Evolutionary conservation across 92 coral and sea anemone species (phyloP), one percentile per base, ranked within the genome.

Genomic region (Muricea muricata): DNA sequence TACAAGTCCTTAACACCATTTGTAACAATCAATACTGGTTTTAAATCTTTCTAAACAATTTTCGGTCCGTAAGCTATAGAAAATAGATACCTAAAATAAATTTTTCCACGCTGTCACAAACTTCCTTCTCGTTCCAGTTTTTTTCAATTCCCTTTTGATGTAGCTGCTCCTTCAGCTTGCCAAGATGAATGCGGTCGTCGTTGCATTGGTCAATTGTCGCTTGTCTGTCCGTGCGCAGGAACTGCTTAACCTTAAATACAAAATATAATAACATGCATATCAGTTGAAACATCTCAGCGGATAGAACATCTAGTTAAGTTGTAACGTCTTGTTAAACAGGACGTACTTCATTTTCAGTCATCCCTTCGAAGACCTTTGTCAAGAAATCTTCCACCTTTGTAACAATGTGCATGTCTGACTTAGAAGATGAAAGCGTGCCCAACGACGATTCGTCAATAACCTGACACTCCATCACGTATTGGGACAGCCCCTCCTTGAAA

Each of bases 401-500:
- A 5, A 70, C 54, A 18, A 70, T 29, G 28, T 55, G 5, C 6
- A 3, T 3, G 24, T 25, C 65, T 18, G n/a, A n/a, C n/a, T 18
- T 4, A 4, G 65, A 55, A 55, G 65, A 55, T 25, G 65, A 18
- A 25, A n/a, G 65, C 15, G 65, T 55, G 15, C 65, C 28, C 65
- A 18, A 18, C 3, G 21, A 25, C 6, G 28, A 6, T 18, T 55
- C 28, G 25, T 23, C 21, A 29, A 29, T 5, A 2, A 17, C 15
- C 15, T 80, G 74, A 50, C 35, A 21, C 41, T 80, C 56, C 10
- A 28, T 21, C 11, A 80, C 85, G 6, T 50, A 65, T 58, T 76
- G 85, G 11, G 85, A 57, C 65, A 80, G 54, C 40, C 61, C 73
- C 32, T 80, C 78, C 2, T 58, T 42, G 85, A 80, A 65, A 63